Conservation (phyloP, 2,888 invertebrate genomes). For the Caenorhabditis zanzibari region DNA sequence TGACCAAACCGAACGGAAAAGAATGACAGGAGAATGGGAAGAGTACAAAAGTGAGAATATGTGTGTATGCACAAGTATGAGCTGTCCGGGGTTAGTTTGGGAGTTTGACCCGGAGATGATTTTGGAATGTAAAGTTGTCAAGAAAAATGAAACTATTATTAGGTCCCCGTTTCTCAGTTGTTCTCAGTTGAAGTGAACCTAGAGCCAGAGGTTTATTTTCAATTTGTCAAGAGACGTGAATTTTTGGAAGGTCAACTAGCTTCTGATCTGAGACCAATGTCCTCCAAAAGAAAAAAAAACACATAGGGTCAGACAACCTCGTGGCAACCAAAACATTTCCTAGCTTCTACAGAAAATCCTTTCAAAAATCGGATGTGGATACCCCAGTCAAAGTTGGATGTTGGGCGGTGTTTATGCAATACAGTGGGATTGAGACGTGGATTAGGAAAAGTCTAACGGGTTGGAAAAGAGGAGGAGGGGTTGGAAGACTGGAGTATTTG, state of each 20-base stretch:
- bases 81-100: conserved; percentile 15
- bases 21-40: neutral
- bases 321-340: neutral
- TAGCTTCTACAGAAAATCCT: neutral
- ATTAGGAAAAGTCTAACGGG: conserved; percentile 66
- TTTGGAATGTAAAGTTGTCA: neutral
- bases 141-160: too few relatives aligned
- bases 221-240: too few relatives aligned
- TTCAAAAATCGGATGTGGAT: conserved; percentile 16
- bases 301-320: neutral
- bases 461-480: conserved; percentile 18
- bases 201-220: too few relatives aligned
- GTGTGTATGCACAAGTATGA: conserved; percentile 51
- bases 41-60: conserved; percentile 39
- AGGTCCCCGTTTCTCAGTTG: too few relatives aligned
- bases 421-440: conserved; percentile 66
- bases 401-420: conserved; percentile 65
- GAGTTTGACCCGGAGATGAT: neutral
- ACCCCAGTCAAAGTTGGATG: neutral
- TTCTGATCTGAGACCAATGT: too few relatives aligned
- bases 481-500: conserved; percentile 12
- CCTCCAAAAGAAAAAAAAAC: too few relatives aligned
- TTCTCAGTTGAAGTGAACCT: too few relatives aligned
- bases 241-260: too few relatives aligned
- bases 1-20: neutral